Evolutionary conservation across 2,797 vertebrate species (phyloP).

Genomic region (Sebastes taczanowskii): DNA sequence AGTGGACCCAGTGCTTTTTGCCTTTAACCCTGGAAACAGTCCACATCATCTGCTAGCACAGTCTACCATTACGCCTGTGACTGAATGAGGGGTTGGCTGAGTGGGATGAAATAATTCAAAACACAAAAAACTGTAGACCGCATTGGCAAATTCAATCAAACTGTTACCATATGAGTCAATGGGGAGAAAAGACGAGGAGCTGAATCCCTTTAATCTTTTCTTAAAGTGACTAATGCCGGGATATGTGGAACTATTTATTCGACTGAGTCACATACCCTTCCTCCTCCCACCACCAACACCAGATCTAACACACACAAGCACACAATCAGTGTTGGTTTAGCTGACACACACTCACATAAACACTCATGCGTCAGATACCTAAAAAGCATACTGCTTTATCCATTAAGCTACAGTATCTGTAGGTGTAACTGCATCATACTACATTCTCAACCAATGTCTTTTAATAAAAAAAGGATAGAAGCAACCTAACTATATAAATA

Average conservation of each 20-base stretch:
- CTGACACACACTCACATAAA: constrained; percentile 3
- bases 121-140: constrained; percentile 21
- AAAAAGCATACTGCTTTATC: neutral
- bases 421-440: constrained; percentile 4
- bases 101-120: constrained; percentile 11
- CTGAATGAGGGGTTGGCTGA: neutral
- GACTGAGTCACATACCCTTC: constrained; percentile 57
- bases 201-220: constrained; percentile 36
- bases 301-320: constrained; percentile 26
- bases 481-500: constrained; percentile 14
- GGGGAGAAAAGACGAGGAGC: constrained; percentile 22
- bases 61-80: neutral
- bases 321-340: neutral
- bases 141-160: constrained; percentile 42
- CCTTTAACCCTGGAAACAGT: neutral
- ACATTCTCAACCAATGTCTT: constrained; percentile 1
- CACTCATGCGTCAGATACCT: neutral
- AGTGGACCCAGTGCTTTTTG: neutral
- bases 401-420: constrained; percentile 12
- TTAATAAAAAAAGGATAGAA: constrained; percentile 1
- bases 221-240: constrained; percentile 55
- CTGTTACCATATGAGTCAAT: constrained; percentile 34
- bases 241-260: constrained; percentile 56
- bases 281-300: constrained; percentile 39
- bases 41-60: constrained; percentile 11